Evolutionary conservation across 2,113 vertebrate species (phyloP).

Genomic region (Eptatretus burgeri): DNA sequence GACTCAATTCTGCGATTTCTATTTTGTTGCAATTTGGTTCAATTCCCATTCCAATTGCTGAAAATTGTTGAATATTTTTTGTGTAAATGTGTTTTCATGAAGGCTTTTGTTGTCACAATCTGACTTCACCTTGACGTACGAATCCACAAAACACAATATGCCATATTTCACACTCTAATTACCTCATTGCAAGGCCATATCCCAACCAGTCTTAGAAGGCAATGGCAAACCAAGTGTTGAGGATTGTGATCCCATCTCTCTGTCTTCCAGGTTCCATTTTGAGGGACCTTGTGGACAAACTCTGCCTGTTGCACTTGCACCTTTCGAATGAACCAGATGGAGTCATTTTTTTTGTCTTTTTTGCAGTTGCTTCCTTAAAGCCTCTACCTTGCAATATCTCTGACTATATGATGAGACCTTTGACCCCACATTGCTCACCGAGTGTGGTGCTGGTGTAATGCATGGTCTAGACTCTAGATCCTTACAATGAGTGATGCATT

Average conservation of each 20-base stretch:
- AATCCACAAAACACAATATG: background rate
- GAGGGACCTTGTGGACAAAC: conserved; percentile 49
- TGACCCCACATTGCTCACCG: too few relatives aligned
- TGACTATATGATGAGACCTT: too few relatives aligned
- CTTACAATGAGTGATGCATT: too few relatives aligned
- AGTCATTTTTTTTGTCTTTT: too few relatives aligned
- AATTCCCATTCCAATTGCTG: too few relatives aligned
- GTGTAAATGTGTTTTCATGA: background rate
- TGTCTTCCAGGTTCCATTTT: conserved; percentile 43
- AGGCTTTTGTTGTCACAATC: background rate
- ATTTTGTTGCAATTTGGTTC: too few relatives aligned
- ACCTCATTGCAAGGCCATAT: background rate
- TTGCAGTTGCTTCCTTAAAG: too few relatives aligned
- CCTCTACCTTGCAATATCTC: too few relatives aligned
- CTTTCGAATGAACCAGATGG: background rate
- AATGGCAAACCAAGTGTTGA: background rate
- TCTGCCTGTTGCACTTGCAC: conserved; percentile 40
- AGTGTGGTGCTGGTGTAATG: too few relatives aligned
- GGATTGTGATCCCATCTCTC: background rate
- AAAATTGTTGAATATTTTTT: too few relatives aligned
- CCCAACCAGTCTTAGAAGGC: background rate
- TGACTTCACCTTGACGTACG: background rate
- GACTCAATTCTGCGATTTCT: too few relatives aligned
- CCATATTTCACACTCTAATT: background rate
- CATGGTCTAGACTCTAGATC: too few relatives aligned